Base-by-base conservation (phyloP, 2,113 vertebrate species). In the Lampris megalopsis region DNA sequence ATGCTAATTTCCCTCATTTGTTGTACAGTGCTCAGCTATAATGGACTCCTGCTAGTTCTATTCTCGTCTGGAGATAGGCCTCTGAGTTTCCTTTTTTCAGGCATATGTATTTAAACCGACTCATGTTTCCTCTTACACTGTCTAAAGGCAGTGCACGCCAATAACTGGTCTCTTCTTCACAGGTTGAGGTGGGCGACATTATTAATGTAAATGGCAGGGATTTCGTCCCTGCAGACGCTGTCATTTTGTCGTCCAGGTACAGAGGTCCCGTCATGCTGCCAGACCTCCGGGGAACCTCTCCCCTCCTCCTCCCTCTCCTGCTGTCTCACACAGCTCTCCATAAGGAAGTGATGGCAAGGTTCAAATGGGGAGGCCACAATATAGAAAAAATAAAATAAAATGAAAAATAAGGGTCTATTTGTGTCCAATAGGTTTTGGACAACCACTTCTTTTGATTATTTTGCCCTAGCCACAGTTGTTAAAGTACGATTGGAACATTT, bases 111-210 rank as follows among this genome's bases (percentile, higher is more conserved):
- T 24, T 24, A 24, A 24, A 24, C 24, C 24, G 68, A 50, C 49
- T 68, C 24, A 35, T 70, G 45, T 73, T 63, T 65, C n/a, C 37
- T 43, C 58, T 66, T 13, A 24, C 81, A 52, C 43, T 71, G 68
- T 63, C 70, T 10, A 67, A 38, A 59, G 61, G 75, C 64, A 6
- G 13, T 67, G 69, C 72, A 0, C 95, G 94, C 94, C 93, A 82
- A 94, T 97, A 96, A 96, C 95, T 89, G 95, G 94, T 97, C 95
- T 97, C 68, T 94, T 87, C 96, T 95, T 95, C 96, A 93, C 98
- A 99, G 98, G 95, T 97, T 95, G 95, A 96, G 93, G 96, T 97
- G 95, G 97, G 97, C 94, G 96, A 99, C 95, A 94, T 98, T 97
- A 91, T 99, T 97, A 97, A 94, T 97, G 93, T 99, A 96, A 98